phyloP scores from a whole-genome alignment of 37 sponge, comb jelly and placozoan species.

The Amphimedon queenslandica region DNA sequence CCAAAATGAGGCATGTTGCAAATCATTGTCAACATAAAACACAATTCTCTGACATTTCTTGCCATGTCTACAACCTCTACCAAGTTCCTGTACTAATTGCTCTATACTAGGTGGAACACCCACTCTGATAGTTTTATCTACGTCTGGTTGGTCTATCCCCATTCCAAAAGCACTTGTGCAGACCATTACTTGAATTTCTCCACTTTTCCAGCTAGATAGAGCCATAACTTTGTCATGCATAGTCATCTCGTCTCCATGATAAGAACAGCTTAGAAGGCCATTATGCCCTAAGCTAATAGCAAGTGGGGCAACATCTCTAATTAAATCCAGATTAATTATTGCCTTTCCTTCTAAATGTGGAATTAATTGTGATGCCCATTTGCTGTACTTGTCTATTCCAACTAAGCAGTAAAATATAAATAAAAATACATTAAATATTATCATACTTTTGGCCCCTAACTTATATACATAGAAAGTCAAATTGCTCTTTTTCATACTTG shows the following conservation, averaged over 20 bases:
- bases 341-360: neutral
- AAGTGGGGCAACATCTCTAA: slow-evolving; percentile 7
- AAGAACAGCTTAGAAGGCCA: slow-evolving; percentile 5
- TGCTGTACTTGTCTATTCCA: neutral
- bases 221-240: slow-evolving; percentile 6
- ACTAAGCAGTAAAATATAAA: neutral
- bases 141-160: slow-evolving; percentile 3
- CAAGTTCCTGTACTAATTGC: slow-evolving; percentile 2
- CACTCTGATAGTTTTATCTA: neutral
- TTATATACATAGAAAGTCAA: neutral
- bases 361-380: neutral
- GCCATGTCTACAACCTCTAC: neutral
- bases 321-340: slow-evolving; percentile 6
- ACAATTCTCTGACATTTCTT: neutral
- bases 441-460: neutral
- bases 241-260: slow-evolving; percentile 17
- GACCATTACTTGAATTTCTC: slow-evolving; percentile 2
- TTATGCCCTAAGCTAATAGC: slow-evolving; percentile 1
- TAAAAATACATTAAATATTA: too few species aligned
- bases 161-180: slow-evolving; percentile 10
- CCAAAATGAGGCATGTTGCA: slow-evolving; percentile 8
- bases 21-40: neutral
- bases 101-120: slow-evolving; percentile 1
- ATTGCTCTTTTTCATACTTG: slow-evolving; percentile 7
- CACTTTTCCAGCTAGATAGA: slow-evolving; percentile 5